Evolutionary conservation across 2,888 invertebrate species (phyloP).

Genomic region (Clunio marinus): DNA sequence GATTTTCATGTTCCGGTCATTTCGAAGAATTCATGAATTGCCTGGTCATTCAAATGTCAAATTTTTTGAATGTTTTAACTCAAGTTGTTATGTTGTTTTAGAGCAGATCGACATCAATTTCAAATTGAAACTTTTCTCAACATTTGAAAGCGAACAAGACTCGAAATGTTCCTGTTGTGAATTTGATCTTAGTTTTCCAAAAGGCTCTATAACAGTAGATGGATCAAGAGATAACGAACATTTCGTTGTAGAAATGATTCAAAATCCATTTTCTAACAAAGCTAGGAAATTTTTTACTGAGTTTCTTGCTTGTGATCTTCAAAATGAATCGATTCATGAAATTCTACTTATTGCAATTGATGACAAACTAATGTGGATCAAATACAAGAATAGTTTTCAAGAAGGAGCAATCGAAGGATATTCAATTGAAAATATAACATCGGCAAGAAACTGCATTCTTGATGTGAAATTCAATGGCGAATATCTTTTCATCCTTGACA

Average conservation of each 20-base stretch:
- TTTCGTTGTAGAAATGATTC: neutral
- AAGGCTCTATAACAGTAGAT: neutral
- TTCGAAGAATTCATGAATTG: neutral
- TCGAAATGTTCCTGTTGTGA: neutral
- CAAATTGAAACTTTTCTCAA: neutral
- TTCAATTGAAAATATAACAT: neutral
- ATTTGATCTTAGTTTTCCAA: neutral
- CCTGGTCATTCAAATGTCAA: neutral
- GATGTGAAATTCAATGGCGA: neutral
- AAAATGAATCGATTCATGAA: neutral
- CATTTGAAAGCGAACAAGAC: neutral
- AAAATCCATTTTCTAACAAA: neutral
- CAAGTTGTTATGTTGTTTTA: neutral
- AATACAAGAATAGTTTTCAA: neutral
- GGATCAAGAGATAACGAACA: neutral
- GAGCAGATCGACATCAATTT: neutral
- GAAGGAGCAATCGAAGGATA: neutral
- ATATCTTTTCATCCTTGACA: neutral
- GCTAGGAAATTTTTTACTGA: neutral
- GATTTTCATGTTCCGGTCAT: neutral
- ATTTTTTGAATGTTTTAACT: neutral
- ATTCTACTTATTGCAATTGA: neutral
- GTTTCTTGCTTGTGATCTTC: neutral
- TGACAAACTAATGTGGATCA: conserved; percentile 5
- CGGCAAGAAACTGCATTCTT: neutral